Evolutionary conservation across 2,888 invertebrate species (phyloP).

Genomic region (Nemapogon koenigi): DNA sequence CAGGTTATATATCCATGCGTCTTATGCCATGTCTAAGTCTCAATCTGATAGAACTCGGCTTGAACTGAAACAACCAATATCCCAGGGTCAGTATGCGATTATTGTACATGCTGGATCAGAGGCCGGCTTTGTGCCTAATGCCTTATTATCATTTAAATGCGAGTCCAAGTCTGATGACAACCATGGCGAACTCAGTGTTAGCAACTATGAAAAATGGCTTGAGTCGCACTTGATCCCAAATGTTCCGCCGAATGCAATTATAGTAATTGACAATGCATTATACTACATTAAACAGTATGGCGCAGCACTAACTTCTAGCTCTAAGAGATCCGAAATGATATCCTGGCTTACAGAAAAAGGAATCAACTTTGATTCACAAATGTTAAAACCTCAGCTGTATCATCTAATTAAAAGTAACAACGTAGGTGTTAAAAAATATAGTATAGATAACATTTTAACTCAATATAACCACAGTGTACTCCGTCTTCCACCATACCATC

Average conservation of each 20-base stretch:
- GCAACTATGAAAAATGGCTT: constrained; percentile 23
- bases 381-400: constrained; percentile 19
- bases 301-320: constrained; percentile 16
- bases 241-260: constrained; percentile 19
- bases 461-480: constrained; percentile 15
- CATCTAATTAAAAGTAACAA: constrained; percentile 18
- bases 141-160: constrained; percentile 18
- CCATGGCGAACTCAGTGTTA: constrained; percentile 23
- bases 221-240: constrained; percentile 21
- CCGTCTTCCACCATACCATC: constrained; percentile 20
- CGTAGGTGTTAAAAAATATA: constrained; percentile 15
- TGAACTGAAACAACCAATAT: constrained; percentile 16
- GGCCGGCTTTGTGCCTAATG: constrained; percentile 15
- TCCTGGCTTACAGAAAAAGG: constrained; percentile 19
- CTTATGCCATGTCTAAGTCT: neutral
- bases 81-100: constrained; percentile 19
- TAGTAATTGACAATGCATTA: constrained; percentile 21
- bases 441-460: constrained; percentile 16
- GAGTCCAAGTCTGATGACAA: constrained; percentile 21
- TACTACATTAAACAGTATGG: constrained; percentile 21
- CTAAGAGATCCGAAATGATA: constrained; percentile 20
- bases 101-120: constrained; percentile 15
- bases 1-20: constrained; percentile 11
- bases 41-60: constrained; percentile 11
- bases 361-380: constrained; percentile 14